Conservation (phyloP, 1,140 invertebrate species). For the Drosophila ambigua region DNA sequence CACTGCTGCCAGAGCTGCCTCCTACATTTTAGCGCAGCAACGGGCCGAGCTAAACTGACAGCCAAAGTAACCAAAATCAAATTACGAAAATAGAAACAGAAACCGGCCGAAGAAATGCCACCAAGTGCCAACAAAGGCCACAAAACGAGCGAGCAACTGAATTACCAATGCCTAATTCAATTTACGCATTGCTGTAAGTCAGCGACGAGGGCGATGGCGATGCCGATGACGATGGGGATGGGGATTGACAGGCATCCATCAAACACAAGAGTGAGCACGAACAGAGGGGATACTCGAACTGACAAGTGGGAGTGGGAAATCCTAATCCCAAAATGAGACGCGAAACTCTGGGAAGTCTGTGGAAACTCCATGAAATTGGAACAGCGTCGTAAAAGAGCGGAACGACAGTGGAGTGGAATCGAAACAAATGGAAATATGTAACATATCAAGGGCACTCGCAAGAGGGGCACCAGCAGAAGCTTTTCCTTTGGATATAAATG, state of each 20-base stretch:
- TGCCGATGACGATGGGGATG: constrained; percentile 15
- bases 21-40: neutral
- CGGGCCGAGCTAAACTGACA: constrained; percentile 36
- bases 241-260: constrained; percentile 59
- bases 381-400: too few species aligned
- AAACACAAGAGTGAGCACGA: constrained; percentile 8
- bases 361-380: too few species aligned
- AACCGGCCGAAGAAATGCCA: constrained; percentile 4
- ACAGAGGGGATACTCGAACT: too few species aligned
- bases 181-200: constrained; percentile 54
- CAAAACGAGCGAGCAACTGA: constrained; percentile 13
- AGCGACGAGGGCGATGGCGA: constrained; percentile 4
- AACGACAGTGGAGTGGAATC: too few species aligned
- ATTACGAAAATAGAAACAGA: constrained; percentile 37
- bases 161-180: constrained; percentile 65
- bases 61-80: constrained; percentile 50
- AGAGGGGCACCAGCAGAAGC: too few species aligned
- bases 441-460: too few species aligned
- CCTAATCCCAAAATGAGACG: too few species aligned
- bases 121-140: neutral
- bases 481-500: too few species aligned
- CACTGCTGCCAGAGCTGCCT: constrained; percentile 15
- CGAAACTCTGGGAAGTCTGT: too few species aligned
- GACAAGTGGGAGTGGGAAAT: neutral
- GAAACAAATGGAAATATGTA: too few species aligned